Evolutionary conservation across 1,140 invertebrate genomes (phyloP).

Genomic region (Lepidotrigona ventralis): DNA sequence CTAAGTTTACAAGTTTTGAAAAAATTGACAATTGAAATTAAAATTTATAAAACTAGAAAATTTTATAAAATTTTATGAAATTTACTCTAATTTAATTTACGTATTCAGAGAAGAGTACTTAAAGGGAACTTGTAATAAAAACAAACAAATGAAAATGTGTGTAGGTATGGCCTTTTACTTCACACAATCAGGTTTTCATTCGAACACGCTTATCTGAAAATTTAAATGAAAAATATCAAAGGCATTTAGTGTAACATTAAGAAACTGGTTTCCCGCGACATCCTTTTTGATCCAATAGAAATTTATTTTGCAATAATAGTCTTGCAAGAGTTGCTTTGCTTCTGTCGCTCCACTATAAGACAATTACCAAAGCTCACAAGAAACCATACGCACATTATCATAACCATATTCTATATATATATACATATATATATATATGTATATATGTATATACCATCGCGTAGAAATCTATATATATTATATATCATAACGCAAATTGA

Average conservation of each 20-base stretch:
- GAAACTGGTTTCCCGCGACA: slow-evolving; percentile 46
- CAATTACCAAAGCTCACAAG: slow-evolving; percentile 61
- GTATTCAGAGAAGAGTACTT: background rate
- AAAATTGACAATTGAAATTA: background rate
- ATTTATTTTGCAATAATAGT: slow-evolving; percentile 46
- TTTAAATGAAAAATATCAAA: slow-evolving; percentile 47
- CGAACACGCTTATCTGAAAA: slow-evolving; percentile 49
- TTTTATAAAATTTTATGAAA: background rate
- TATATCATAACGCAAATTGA: slow-evolving; percentile 66
- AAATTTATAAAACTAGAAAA: background rate
- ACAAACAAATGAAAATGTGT: slow-evolving; percentile 36
- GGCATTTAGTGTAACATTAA: slow-evolving; percentile 46
- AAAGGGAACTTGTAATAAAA: slow-evolving; percentile 26
- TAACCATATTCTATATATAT: slow-evolving; percentile 52
- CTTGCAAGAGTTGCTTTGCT: slow-evolving; percentile 16
- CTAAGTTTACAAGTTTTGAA: background rate
- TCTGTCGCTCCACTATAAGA: slow-evolving; percentile 44
- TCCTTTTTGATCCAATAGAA: slow-evolving; percentile 6
- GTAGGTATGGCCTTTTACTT: slow-evolving; percentile 64
- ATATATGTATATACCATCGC: slow-evolving; percentile 64
- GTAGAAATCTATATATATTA: slow-evolving; percentile 69
- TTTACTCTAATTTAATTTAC: no score
- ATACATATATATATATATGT: slow-evolving; percentile 52
- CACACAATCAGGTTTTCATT: slow-evolving; percentile 53
- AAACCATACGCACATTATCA: slow-evolving; percentile 68